Evolutionary conservation across 2,113 vertebrate species (phyloP).

Genomic region (Oncorhynchus kisutch): DNA sequence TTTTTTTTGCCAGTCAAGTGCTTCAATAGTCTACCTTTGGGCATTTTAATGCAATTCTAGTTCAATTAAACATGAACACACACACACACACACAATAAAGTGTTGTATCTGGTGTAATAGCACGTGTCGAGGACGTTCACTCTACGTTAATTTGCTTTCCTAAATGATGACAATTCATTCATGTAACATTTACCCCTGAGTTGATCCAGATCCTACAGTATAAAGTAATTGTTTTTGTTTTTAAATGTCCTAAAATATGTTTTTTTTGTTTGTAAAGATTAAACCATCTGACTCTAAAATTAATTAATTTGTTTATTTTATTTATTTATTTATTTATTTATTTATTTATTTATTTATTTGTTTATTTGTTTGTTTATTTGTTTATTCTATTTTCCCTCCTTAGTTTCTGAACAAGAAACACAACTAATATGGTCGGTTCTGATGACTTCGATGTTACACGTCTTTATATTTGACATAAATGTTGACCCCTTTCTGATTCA

Average conservation of each 20-base stretch:
- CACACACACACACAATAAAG: not conserved
- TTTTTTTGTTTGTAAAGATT: conserved; percentile 4
- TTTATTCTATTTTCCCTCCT: not conserved
- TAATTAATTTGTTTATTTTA: not conserved
- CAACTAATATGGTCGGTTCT: too few species aligned
- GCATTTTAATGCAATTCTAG: not conserved
- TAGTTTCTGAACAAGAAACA: not conserved
- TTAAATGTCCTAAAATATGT: not conserved
- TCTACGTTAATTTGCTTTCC: not conserved
- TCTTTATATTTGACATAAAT: too few species aligned
- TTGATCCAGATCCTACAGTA: not conserved
- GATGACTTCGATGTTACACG: too few species aligned
- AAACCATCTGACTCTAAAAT: not conserved
- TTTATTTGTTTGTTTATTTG: too few species aligned
- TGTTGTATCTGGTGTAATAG: not conserved
- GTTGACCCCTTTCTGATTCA: too few species aligned
- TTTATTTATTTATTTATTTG: too few species aligned
- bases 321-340: too few species aligned
- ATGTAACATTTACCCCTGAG: not conserved
- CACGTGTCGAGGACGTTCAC: not conserved
- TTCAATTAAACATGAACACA: conserved; percentile 4
- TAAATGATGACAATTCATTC: not conserved
- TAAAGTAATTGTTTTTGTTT: not conserved
- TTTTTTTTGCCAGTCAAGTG: not conserved
- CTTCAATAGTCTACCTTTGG: not conserved